phyloP scores from a whole-genome alignment of 2,888 invertebrate species.

The Aphodius sticticus region DNA sequence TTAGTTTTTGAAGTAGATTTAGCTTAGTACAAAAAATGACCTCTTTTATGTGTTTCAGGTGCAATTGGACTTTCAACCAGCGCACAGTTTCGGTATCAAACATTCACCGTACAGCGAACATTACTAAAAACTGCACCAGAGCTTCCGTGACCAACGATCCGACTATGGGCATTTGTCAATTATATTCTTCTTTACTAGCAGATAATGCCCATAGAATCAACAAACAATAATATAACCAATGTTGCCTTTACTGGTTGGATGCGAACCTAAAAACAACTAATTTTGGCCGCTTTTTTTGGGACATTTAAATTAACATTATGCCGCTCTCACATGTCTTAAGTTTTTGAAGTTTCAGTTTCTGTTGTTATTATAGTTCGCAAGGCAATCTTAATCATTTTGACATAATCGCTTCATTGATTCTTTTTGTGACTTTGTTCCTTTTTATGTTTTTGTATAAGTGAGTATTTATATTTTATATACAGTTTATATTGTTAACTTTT shows the following conservation, averaged over 20 bases:
- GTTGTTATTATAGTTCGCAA: neutral
- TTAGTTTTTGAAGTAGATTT: conserved; percentile 12
- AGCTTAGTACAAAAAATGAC: conserved; percentile 12
- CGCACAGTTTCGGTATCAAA: conserved; percentile 85
- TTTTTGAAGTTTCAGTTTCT: neutral
- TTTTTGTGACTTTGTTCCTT: neutral
- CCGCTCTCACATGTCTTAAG: neutral
- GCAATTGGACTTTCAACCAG: conserved; percentile 69
- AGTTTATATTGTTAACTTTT: conserved; percentile 4
- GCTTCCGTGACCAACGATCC: neutral
- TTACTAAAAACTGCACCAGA: conserved; percentile 48
- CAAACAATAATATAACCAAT: neutral
- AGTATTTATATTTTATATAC: neutral
- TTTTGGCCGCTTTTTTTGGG: neutral
- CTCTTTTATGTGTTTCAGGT: conserved; percentile 62
- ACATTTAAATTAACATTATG: neutral
- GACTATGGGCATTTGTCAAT: neutral
- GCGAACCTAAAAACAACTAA: neutral
- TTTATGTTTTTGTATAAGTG: neutral
- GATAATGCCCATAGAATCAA: neutral
- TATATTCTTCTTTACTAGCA: neutral
- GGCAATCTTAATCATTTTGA: neutral
- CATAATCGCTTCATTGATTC: neutral
- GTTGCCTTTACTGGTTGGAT: neutral
- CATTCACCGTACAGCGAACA: conserved; percentile 78